phyloP scores from a whole-genome alignment of 92 coral and sea anemone species.

The Siderastrea radians region DNA sequence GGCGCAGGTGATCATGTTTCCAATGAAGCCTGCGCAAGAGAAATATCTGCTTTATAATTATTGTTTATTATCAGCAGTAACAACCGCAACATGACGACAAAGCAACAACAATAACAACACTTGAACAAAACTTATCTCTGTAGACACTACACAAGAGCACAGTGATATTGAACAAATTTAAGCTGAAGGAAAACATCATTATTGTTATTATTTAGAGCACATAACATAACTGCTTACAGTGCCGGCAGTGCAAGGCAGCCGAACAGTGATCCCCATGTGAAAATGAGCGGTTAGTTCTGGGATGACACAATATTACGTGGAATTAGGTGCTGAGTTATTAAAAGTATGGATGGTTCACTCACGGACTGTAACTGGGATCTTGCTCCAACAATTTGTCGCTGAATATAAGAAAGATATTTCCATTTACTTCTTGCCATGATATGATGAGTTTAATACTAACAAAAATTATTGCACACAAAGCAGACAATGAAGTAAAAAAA shows the following conservation, averaged over 20 bases:
- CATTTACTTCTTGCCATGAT: slow-evolving; percentile 2
- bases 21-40: too few species aligned
- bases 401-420: slow-evolving; percentile 40
- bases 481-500: not conserved
- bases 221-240: too few species aligned
- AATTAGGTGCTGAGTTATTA: slow-evolving; percentile 31
- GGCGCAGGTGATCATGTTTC: not conserved
- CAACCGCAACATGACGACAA: not conserved
- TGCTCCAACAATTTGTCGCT: slow-evolving; percentile 46
- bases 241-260: not conserved
- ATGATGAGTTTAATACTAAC: not conserved
- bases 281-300: slow-evolving; percentile 37
- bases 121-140: not conserved
- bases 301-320: not conserved
- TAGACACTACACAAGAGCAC: not conserved
- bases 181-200: not conserved
- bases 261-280: slow-evolving; percentile 16
- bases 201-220: not conserved
- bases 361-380: slow-evolving; percentile 48
- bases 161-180: not conserved
- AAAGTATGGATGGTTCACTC: slow-evolving; percentile 40
- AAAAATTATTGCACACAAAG: not conserved
- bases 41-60: too few species aligned
- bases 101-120: not conserved
- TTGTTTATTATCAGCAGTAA: too few species aligned